Evolutionary conservation across 2,888 invertebrate genomes (phyloP).

Genomic region (Cosmia trapezina): DNA sequence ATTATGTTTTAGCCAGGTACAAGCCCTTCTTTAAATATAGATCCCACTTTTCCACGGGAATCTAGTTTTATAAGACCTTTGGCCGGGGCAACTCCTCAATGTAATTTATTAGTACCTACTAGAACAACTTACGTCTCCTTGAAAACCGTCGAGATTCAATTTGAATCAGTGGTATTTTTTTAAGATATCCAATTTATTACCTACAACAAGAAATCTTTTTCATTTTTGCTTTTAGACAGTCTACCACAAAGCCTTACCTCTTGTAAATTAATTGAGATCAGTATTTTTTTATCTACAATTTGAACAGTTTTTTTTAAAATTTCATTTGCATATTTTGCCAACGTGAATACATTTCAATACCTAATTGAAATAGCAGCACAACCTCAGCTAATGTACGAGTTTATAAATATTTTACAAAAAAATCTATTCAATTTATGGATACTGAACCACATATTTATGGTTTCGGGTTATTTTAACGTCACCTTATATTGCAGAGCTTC

Average conservation of each 20-base stretch:
- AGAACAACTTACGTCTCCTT: conserved; percentile 24
- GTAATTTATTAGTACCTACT: conserved; percentile 52
- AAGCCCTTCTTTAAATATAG: conserved; percentile 52
- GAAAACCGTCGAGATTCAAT: conserved; percentile 46
- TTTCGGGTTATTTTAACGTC: conserved; percentile 20
- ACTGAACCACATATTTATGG: background rate
- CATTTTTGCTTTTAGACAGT: conserved; percentile 28
- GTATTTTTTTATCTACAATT: conserved; percentile 42
- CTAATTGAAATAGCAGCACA: conserved; percentile 40
- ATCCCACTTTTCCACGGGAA: conserved; percentile 33
- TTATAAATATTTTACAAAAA: background rate
- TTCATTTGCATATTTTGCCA: conserved; percentile 34
- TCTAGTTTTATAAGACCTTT: conserved; percentile 49
- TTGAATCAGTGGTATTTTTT: conserved; percentile 37
- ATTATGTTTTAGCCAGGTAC: conserved; percentile 72
- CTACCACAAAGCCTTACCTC: conserved; percentile 33
- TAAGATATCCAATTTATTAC: conserved; percentile 38
- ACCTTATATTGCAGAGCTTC: background rate
- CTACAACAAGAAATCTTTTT: conserved; percentile 35
- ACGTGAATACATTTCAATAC: conserved; percentile 48
- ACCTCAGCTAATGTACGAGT: background rate
- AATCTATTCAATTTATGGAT: background rate
- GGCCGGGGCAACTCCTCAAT: conserved; percentile 27
- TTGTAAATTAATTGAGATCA: conserved; percentile 54
- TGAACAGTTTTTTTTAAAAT: conserved; percentile 48